Evolutionary conservation across 2,888 invertebrate species (phyloP).

Genomic region (Polia nebulosa): DNA sequence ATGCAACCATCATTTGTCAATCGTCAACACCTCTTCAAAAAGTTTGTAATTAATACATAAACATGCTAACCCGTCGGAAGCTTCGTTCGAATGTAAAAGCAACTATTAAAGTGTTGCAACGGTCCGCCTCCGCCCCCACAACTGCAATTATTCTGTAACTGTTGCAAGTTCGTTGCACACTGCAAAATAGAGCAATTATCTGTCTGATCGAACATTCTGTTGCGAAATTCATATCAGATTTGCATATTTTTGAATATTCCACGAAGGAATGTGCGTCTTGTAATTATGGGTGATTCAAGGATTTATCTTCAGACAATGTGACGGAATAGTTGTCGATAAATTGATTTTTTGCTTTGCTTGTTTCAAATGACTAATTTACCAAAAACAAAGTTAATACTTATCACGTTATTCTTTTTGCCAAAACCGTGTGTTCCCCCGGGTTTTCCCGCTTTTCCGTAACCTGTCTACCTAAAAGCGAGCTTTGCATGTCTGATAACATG

Average conservation of each 20-base stretch:
- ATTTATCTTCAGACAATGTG: not conserved
- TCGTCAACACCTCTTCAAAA: constrained; percentile 4
- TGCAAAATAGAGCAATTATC: constrained; percentile 63
- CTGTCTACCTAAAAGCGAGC: not conserved
- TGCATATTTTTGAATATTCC: constrained; percentile 31
- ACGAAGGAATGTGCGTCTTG: not conserved
- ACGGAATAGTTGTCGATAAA: not conserved
- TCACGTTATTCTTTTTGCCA: too few species aligned
- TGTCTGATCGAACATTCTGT: constrained; percentile 48
- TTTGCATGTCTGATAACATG: too few species aligned
- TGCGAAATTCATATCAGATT: constrained; percentile 47
- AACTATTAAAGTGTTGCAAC: constrained; percentile 58
- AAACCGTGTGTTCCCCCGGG: not conserved
- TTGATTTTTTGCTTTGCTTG: not conserved
- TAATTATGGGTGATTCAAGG: constrained; percentile 18
- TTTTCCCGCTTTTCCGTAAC: not conserved
- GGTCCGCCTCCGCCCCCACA: constrained; percentile 33
- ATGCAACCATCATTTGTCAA: constrained; percentile 2
- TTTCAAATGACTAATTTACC: too few species aligned
- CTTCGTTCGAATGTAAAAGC: constrained; percentile 50
- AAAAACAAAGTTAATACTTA: too few species aligned
- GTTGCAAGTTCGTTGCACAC: constrained; percentile 63
- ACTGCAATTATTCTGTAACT: constrained; percentile 54
- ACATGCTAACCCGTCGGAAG: constrained; percentile 44
- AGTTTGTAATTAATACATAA: constrained; percentile 13